Percentiles rank a stretch among this genome's conserved stretches.
Conservation (phyloP, 2,888 invertebrate species). For the Agrochola litura region DNA sequence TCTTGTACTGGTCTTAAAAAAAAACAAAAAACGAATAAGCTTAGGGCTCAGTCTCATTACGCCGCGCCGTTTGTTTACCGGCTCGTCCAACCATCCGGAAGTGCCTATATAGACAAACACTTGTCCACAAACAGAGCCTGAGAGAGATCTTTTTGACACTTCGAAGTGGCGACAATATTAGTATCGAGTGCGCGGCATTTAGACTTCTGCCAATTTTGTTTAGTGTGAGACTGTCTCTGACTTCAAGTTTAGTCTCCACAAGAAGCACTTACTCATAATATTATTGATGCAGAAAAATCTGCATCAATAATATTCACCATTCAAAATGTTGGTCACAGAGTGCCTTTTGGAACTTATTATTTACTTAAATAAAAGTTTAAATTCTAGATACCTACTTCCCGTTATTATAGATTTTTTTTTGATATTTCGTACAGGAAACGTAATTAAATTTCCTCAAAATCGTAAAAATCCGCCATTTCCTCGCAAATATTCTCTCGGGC, state of each 20-base stretch:
- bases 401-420: neutral
- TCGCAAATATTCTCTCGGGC: neutral
- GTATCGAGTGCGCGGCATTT: neutral
- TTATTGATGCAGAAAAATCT: no score
- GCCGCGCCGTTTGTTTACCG: slow-evolving; percentile 20
- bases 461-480: neutral
- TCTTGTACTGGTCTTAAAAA: neutral
- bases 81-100: slow-evolving; percentile 27
- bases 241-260: neutral
- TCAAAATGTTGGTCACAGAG: neutral
- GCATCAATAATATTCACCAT: neutral
- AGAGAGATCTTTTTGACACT: slow-evolving; percentile 6
- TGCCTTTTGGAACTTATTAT: neutral
- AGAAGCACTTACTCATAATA: neutral
- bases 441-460: neutral
- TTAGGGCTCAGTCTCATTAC: slow-evolving; percentile 8
- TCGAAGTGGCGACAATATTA: neutral
- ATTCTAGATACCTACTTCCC: neutral
- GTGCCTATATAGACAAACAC: slow-evolving; percentile 18
- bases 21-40: slow-evolving; percentile 2
- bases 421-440: slow-evolving; percentile 10
- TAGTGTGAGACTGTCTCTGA: neutral
- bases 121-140: slow-evolving; percentile 26
- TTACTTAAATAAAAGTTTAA: neutral
- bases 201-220: slow-evolving; percentile 3